Conservation (phyloP, 2,888 invertebrate species). For the Zonitis immaculata region DNA sequence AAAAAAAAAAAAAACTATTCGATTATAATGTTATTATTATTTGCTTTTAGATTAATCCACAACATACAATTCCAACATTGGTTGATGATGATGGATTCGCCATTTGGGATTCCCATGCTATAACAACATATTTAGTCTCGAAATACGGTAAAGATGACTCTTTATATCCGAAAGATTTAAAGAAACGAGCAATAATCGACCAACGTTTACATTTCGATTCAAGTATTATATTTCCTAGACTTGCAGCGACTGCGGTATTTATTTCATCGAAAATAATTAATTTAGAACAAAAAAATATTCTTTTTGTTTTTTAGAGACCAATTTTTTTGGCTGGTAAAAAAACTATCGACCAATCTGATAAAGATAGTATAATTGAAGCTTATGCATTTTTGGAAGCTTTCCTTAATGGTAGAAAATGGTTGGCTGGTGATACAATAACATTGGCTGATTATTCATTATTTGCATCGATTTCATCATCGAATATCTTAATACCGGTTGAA, state of each 20-base stretch:
- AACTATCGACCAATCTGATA: conserved; percentile 34
- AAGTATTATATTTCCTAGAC: conserved; percentile 10
- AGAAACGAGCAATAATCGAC: conserved; percentile 32
- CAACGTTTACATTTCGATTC: conserved; percentile 23
- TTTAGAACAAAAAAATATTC: not conserved
- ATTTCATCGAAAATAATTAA: not conserved
- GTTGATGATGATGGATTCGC: conserved; percentile 54
- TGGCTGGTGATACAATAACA: conserved; percentile 37
- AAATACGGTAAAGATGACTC: conserved; percentile 55
- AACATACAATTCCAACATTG: conserved; percentile 62
- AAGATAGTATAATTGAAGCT: conserved; percentile 38
- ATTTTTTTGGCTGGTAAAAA: conserved; percentile 1
- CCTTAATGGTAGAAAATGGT: conserved; percentile 31
- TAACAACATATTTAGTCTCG: conserved; percentile 57
- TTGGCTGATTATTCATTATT: conserved; percentile 40
- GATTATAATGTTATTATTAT: no score
- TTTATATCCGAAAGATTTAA: conserved; percentile 54
- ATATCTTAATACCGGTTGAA: conserved; percentile 46
- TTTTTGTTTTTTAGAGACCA: not conserved
- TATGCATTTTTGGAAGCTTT: conserved; percentile 38
- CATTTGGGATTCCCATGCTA: conserved; percentile 64
- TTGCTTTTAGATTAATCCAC: conserved; percentile 56
- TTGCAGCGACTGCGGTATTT: conserved; percentile 11
- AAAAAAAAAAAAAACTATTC: no score
- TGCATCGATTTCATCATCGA: conserved; percentile 50